Percentiles rank a stretch among this genome's conserved stretches.
Evolutionary conservation across 1,140 invertebrate species (phyloP).

Genomic region (Heliconius nattereri): DNA sequence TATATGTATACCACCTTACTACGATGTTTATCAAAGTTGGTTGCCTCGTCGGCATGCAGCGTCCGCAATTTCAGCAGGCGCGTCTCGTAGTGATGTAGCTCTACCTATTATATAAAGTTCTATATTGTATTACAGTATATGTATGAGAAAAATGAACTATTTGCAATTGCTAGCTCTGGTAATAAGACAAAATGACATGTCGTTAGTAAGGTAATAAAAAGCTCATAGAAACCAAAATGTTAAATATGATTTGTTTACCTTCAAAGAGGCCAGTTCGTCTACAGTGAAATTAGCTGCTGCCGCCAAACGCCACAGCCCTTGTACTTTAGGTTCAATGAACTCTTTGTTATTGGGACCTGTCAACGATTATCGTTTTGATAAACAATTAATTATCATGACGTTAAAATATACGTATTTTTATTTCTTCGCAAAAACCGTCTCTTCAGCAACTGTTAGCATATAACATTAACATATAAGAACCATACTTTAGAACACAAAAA

Average conservation of each 20-base stretch:
- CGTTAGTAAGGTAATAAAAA: too few relatives aligned
- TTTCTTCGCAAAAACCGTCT: too few relatives aligned
- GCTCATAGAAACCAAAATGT: too few relatives aligned
- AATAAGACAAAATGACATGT: too few relatives aligned
- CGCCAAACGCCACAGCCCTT: constrained; percentile 92
- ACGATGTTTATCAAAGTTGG: constrained; percentile 83
- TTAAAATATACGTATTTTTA: too few relatives aligned
- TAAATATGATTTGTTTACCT: constrained; percentile 75
- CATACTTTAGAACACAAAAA: too few relatives aligned
- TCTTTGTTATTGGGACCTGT: constrained; percentile 87
- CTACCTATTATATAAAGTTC: constrained; percentile 78
- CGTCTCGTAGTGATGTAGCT: constrained; percentile 93
- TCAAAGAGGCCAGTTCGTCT: constrained; percentile 91
- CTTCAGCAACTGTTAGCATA: too few relatives aligned
- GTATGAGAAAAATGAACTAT: too few relatives aligned
- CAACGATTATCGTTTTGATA: not conserved
- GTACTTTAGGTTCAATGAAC: constrained; percentile 94
- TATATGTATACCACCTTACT: constrained; percentile 65
- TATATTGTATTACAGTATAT: too few relatives aligned
- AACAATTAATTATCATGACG: too few relatives aligned
- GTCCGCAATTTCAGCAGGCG: constrained; percentile 91
- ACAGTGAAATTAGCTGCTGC: constrained; percentile 89
- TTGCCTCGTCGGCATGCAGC: constrained; percentile 88
- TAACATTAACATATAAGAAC: too few relatives aligned
- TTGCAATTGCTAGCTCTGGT: too few relatives aligned